Conservation (phyloP, 2,888 invertebrate genomes). For the Adelognathus sp. region DNA sequence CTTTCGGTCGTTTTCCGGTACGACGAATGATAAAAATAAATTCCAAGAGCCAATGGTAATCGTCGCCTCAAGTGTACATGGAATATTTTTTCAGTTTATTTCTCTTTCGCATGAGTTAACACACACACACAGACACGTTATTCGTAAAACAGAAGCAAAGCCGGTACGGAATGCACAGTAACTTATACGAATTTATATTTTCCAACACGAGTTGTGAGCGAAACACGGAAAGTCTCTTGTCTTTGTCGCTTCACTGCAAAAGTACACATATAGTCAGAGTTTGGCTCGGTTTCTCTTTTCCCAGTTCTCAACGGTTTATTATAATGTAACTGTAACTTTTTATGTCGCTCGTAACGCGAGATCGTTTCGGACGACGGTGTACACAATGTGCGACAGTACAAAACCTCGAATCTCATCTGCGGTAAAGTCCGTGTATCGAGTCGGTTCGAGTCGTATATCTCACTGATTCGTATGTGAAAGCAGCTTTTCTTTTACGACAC, state of each 20-base stretch:
- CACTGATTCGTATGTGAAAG: constrained; percentile 48
- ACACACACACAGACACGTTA: constrained; percentile 38
- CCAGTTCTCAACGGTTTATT: constrained; percentile 71
- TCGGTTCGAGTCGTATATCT: constrained; percentile 62
- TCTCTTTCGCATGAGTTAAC: constrained; percentile 44
- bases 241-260: constrained; percentile 25
- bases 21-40: constrained; percentile 25
- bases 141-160: constrained; percentile 15
- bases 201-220: constrained; percentile 41
- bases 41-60: constrained; percentile 47
- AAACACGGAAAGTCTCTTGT: constrained; percentile 39
- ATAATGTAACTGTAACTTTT: constrained; percentile 78
- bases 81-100: constrained; percentile 19
- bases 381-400: constrained; percentile 4
- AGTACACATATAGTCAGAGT: not conserved
- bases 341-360: constrained; percentile 72
- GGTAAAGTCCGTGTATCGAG: constrained; percentile 49
- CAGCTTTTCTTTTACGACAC: constrained; percentile 54
- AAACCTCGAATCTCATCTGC: constrained; percentile 49
- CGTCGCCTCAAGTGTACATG: constrained; percentile 30
- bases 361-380: constrained; percentile 52
- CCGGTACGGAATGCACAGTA: not conserved
- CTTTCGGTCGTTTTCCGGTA: constrained; percentile 13
- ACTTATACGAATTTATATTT: constrained; percentile 54
- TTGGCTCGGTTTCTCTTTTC: constrained; percentile 46